phyloP scores from a whole-genome alignment of 1,140 invertebrate genomes.

The Macrocentrus cingulum region DNA sequence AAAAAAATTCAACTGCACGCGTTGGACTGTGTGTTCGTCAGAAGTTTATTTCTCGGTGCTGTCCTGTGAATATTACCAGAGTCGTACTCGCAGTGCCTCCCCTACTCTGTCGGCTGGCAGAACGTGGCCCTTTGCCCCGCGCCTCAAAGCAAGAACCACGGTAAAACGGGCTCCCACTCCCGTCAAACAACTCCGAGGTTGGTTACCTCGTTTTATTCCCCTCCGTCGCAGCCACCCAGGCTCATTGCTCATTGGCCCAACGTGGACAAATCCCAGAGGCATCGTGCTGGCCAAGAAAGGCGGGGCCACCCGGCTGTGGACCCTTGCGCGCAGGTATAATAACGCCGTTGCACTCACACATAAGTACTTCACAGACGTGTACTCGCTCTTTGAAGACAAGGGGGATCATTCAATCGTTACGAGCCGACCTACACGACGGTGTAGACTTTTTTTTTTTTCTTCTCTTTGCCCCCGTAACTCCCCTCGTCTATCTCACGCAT shows the following conservation, averaged over 20 bases:
- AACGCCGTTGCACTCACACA: not conserved
- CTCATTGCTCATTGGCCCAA: slow-evolving; percentile 44
- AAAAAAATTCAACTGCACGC: slow-evolving; percentile 17
- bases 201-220: slow-evolving; percentile 15
- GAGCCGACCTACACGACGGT: slow-evolving; percentile 11
- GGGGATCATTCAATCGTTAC: slow-evolving; percentile 26
- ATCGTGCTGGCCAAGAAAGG: slow-evolving; percentile 42
- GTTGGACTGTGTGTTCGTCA: slow-evolving; percentile 30
- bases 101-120: slow-evolving; percentile 23
- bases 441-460: not conserved
- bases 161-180: not conserved
- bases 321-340: not conserved
- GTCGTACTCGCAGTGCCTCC: slow-evolving; percentile 32
- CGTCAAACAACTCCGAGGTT: slow-evolving; percentile 1
- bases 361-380: not conserved
- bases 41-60: slow-evolving; percentile 4
- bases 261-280: slow-evolving; percentile 53
- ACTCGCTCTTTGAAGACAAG: not conserved
- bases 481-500: not conserved
- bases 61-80: slow-evolving; percentile 34
- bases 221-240: slow-evolving; percentile 11
- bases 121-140: slow-evolving; percentile 29
- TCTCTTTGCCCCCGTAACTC: not conserved
- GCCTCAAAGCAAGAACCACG: slow-evolving; percentile 18
- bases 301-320: slow-evolving; percentile 35